Percentiles rank a stretch among this genome's conserved stretches.
These are phyloP conservation scores for Ovis aries DNA, from an alignment of 2,113 vertebrate genomes.

Conservation along the genomic window DNA sequence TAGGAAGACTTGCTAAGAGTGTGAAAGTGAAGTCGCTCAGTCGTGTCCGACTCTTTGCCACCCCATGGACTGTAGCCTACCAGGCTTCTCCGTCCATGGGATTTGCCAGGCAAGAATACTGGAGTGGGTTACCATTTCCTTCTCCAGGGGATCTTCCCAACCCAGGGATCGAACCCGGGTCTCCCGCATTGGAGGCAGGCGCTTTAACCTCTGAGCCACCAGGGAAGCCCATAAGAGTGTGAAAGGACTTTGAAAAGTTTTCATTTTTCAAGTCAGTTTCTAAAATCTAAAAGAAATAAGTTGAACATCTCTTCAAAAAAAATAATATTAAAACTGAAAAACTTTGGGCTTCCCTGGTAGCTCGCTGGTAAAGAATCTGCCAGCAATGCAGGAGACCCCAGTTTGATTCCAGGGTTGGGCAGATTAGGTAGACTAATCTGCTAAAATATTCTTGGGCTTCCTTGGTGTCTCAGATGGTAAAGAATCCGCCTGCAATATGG, in stretches of 20 bases:
- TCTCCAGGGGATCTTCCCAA: too few species aligned
- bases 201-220: too few species aligned
- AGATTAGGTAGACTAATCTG: not conserved
- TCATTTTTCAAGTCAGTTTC: not conserved
- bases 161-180: too few species aligned
- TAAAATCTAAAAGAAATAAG: not conserved
- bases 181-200: too few species aligned
- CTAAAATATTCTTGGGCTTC: not conserved
- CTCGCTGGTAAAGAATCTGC: not conserved
- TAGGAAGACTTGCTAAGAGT: not conserved
- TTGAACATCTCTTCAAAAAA: not conserved
- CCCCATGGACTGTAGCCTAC: too few species aligned
- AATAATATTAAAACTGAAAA: not conserved
- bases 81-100: too few species aligned
- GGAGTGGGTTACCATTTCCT: too few species aligned
- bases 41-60: too few species aligned
- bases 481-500: not conserved
- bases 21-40: not conserved
- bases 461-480: not conserved
- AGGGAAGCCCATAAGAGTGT: not conserved
- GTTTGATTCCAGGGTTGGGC: not conserved
- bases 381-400: not conserved
- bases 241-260: not conserved
- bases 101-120: too few species aligned
- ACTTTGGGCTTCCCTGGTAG: not conserved